Evolutionary conservation across 2,113 vertebrate species (phyloP).

Genomic region (Ammodramus savannarum): DNA sequence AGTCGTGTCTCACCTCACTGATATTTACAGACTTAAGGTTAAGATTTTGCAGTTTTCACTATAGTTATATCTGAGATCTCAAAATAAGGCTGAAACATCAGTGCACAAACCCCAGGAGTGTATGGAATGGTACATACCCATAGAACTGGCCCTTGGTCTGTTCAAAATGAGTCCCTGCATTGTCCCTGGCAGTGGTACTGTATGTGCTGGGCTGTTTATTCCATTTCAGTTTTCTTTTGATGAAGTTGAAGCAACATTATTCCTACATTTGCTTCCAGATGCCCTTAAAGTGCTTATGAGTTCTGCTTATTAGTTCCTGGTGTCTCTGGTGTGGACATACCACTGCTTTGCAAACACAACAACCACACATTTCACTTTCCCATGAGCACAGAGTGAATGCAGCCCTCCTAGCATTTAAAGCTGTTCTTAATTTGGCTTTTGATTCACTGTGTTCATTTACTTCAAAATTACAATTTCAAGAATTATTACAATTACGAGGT

Average conservation of each 20-base stretch:
- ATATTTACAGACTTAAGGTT: neutral
- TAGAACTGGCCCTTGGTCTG: neutral
- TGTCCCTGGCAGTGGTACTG: neutral
- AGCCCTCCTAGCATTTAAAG: neutral
- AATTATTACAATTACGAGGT: neutral
- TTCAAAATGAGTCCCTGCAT: neutral
- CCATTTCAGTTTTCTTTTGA: neutral
- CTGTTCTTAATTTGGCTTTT: neutral
- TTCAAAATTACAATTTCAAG: neutral
- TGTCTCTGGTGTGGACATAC: neutral
- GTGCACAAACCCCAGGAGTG: neutral
- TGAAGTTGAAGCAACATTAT: neutral
- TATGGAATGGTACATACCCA: neutral
- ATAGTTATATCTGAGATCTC: neutral
- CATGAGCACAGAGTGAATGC: neutral
- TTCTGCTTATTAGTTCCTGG: neutral
- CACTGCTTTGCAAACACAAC: neutral
- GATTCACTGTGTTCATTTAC: neutral
- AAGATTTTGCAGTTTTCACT: neutral
- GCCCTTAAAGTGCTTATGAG: neutral
- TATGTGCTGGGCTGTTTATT: neutral
- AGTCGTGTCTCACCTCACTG: neutral
- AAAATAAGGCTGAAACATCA: neutral
- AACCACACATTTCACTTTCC: neutral
- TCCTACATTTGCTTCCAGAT: neutral